Base-by-base conservation (phyloP, 2,888 invertebrate genomes). In the Drosophila basisetae region DNA sequence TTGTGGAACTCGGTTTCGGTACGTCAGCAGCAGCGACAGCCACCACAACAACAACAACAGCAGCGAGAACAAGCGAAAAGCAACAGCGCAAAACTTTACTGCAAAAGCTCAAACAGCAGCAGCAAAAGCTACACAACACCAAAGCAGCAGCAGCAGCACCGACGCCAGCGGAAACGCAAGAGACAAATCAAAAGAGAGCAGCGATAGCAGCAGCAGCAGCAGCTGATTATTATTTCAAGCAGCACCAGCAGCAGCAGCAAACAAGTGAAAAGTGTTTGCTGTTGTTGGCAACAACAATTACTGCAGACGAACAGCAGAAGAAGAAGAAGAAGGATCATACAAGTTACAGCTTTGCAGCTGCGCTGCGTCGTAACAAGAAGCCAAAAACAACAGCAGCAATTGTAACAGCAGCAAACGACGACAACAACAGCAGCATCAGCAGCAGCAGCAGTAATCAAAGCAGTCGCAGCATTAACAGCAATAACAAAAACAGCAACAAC, bases 1-100 rank as follows among this genome's bases (percentile, higher is more conserved):
- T 93, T 87, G 91, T 93, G 91, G 93, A 93, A 91, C 92, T 93
- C 82, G 92, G 93, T 78, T 85, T 84, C 80, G 84, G 80, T 90
- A 91, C 92, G 79, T 89, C 91, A 84, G 56, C 78, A 64, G 62
- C 79, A 43, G 53, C 77, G 54, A 31, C 79, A 43, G 50, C 78
- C 53, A 30, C 81, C 61, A 28, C 80, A 67, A 35, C 79, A 56
- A 47, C 75, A 59, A 56, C 80, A 68, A 52, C 78, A 69, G 16
- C 61, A 63, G 52, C 64, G 66, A 37, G 68, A 52, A 55, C 72
- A 62, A 49, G 49, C 77, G 68, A 59, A 66, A 62, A 85, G 41
- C 81, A 83, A 60, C 82, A 82, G 74, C 74, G 82, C 56, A 83
- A 75, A 71, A 80, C 77, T 55, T 73, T 84, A 53, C 72, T 83